Percentiles rank a stretch among this genome's conserved stretches.
Conservation (phyloP, 2,113 vertebrate genomes). For the Athene cunicularia region DNA sequence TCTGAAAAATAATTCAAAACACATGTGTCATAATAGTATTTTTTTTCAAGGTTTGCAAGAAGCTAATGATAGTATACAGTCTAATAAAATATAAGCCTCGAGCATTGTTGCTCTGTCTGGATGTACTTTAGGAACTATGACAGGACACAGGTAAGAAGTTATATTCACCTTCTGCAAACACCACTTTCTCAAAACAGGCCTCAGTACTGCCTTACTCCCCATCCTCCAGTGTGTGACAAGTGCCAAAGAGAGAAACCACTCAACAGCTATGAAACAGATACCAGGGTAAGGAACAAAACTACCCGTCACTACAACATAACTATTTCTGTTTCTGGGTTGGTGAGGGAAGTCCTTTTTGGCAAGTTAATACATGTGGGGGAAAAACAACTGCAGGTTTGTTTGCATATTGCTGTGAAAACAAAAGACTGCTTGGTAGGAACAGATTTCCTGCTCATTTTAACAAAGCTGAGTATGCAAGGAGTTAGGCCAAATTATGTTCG, state of each 20-base stretch:
- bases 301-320: no score
- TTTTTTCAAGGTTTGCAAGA: neutral
- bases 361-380: neutral
- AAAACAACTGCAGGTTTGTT: neutral
- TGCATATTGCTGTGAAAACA: neutral
- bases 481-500: neutral
- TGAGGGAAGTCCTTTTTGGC: no score
- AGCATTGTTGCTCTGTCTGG: neutral
- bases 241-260: neutral
- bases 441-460: neutral
- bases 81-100: neutral
- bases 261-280: neutral
- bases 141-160: neutral
- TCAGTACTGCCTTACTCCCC: neutral
- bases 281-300: neutral
- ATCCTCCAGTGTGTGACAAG: neutral
- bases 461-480: neutral
- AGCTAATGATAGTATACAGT: accelerated
- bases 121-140: neutral
- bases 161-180: neutral
- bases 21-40: no score
- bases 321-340: neutral
- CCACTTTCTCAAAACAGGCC: neutral
- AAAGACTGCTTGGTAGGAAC: neutral
- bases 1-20: neutral